A percentile compares a stretch with the other conserved stretches of the same genome.
phyloP scores from a whole-genome alignment of 2,797 vertebrate genomes.

The Tolypeutes matacus region DNA sequence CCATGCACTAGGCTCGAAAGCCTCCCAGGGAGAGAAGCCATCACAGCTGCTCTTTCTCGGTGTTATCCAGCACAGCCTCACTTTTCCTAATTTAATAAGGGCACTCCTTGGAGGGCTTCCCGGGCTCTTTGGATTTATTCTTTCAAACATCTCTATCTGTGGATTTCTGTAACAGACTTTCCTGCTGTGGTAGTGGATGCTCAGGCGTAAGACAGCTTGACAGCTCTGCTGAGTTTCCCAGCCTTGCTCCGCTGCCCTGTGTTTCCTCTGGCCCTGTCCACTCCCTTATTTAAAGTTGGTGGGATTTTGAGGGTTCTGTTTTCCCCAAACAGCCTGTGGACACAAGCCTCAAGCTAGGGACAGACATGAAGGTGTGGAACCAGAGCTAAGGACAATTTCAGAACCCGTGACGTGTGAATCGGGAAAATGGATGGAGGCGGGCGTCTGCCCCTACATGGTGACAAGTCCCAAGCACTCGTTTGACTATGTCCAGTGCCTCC shows the following conservation, averaged over 20 bases:
- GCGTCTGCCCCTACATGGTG: too few species aligned
- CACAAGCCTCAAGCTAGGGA: neutral
- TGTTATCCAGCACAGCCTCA: neutral
- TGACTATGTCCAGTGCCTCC: rapidly evolving
- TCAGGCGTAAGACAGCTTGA: neutral
- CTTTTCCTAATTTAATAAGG: neutral
- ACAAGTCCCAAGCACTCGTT: too few species aligned
- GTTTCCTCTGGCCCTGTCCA: neutral
- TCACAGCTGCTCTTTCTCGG: neutral
- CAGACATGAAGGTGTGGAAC: neutral
- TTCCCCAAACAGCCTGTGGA: neutral
- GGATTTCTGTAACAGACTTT: neutral
- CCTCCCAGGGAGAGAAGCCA: neutral
- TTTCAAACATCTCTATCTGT: neutral
- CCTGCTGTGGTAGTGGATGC: neutral
- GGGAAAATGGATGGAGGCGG: neutral
- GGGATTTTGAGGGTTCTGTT: neutral
- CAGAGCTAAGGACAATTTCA: neutral
- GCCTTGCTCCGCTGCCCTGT: neutral
- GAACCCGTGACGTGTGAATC: rapidly evolving
- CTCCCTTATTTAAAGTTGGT: neutral
- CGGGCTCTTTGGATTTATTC: neutral
- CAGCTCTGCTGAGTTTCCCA: neutral
- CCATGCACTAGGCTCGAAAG: neutral
- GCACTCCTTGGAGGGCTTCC: neutral